These are phyloP conservation scores for Hyles euphorbiae DNA, from an alignment of 1,140 invertebrate genomes.

Conservation along the genomic window DNA sequence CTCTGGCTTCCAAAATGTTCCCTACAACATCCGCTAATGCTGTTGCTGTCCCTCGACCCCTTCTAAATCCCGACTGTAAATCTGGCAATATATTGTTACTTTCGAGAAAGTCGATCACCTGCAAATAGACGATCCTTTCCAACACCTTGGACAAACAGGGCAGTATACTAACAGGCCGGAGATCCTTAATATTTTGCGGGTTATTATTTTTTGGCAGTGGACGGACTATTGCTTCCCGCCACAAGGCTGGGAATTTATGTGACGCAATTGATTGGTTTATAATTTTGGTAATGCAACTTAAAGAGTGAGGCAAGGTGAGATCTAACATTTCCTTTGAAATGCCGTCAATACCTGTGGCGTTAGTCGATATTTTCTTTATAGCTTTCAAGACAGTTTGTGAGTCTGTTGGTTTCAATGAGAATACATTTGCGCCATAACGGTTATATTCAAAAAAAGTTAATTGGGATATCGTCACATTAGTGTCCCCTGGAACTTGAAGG, in stretches of 20 bases:
- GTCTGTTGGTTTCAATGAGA: neutral
- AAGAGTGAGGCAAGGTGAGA: neutral
- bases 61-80: too few species aligned
- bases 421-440: neutral
- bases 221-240: too few species aligned
- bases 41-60: too few species aligned
- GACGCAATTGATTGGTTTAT: too few species aligned
- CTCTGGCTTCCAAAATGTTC: too few species aligned
- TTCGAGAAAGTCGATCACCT: too few species aligned
- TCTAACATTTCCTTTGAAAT: too few species aligned
- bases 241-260: too few species aligned
- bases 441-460: conserved; percentile 8
- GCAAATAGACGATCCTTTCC: neutral
- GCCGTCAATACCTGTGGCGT: conserved; percentile 1
- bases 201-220: too few species aligned
- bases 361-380: conserved; percentile 12
- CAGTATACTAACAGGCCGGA: conserved; percentile 3
- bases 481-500: neutral
- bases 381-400: conserved; percentile 10
- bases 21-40: too few species aligned
- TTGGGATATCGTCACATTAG: conserved; percentile 1
- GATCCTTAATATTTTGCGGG: neutral
- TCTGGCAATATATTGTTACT: too few species aligned
- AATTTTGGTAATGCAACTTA: neutral
- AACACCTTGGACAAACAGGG: conserved; percentile 8